These are phyloP conservation scores for human DNA, from an alignment of 2,113 vertebrate genomes.

Conservation along the genomic window DNA sequence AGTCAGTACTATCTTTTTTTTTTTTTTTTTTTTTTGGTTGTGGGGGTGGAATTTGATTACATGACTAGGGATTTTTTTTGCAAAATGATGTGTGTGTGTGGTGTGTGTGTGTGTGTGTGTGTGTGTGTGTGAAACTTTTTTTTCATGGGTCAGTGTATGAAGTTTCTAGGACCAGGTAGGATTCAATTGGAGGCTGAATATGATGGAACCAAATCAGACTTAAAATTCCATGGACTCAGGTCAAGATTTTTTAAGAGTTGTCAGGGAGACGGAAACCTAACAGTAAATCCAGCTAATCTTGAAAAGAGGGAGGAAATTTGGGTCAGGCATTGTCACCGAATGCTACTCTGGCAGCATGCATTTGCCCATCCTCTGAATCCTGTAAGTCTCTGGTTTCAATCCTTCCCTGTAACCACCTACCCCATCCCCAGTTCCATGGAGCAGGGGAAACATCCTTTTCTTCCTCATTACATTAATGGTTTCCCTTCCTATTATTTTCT, in stretches of 20 bases:
- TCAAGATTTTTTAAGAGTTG: neutral
- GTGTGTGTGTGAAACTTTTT: neutral
- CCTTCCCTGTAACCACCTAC: neutral
- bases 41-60: accelerated
- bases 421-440: neutral
- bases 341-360: neutral
- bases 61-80: neutral
- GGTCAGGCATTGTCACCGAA: neutral
- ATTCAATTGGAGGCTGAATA: neutral
- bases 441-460: neutral
- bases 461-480: neutral
- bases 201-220: neutral
- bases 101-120: no score
- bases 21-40: no score
- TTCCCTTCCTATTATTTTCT: neutral
- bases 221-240: neutral
- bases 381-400: neutral
- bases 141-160: neutral
- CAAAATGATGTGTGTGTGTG: neutral
- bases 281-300: neutral
- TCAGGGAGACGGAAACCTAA: neutral
- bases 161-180: neutral
- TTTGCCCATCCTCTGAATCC: neutral
- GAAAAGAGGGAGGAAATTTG: neutral
- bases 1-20: neutral